Percentiles rank a stretch among this genome's conserved stretches.
phyloP scores from a whole-genome alignment of 2,113 vertebrate genomes.

The Sterna hirundo region DNA sequence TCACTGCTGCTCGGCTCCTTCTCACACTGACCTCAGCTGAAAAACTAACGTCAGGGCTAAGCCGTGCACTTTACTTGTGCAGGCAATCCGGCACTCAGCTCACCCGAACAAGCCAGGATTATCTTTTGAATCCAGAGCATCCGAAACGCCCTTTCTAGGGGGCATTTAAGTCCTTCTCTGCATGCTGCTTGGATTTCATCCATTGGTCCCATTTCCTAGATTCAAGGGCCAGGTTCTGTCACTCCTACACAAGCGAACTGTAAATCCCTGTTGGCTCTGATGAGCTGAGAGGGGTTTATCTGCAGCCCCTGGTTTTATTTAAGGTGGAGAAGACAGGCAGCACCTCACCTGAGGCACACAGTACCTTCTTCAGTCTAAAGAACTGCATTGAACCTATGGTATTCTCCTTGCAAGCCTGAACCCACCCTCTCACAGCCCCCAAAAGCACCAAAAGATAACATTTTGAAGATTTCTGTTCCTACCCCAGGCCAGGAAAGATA shows the following conservation, averaged over 20 bases:
- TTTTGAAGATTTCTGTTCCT: conserved; percentile 28
- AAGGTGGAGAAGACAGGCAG: not conserved
- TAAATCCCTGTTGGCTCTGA: not conserved
- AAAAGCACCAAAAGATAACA: conserved; percentile 51
- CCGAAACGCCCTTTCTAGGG: not conserved
- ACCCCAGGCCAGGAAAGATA: not conserved
- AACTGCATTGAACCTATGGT: not conserved
- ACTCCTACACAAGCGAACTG: not conserved
- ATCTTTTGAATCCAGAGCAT: conserved; percentile 1
- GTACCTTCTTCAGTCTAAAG: not conserved
- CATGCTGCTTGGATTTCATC: not conserved
- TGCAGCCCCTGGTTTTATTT: not conserved
- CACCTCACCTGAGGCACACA: not conserved
- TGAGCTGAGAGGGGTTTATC: not conserved
- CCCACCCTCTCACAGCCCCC: not conserved
- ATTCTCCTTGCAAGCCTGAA: not conserved
- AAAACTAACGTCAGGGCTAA: not conserved
- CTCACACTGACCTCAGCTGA: not conserved
- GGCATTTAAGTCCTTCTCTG: not conserved
- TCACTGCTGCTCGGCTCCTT: not conserved
- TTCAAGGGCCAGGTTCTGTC: not conserved
- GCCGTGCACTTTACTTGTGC: not conserved
- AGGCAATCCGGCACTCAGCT: not conserved
- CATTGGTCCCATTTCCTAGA: not conserved
- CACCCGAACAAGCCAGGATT: not conserved